A percentile compares a stretch with the other conserved stretches of the same genome.
Conservation (phyloP, 2,113 vertebrate genomes). For the Tupaia tana region DNA sequence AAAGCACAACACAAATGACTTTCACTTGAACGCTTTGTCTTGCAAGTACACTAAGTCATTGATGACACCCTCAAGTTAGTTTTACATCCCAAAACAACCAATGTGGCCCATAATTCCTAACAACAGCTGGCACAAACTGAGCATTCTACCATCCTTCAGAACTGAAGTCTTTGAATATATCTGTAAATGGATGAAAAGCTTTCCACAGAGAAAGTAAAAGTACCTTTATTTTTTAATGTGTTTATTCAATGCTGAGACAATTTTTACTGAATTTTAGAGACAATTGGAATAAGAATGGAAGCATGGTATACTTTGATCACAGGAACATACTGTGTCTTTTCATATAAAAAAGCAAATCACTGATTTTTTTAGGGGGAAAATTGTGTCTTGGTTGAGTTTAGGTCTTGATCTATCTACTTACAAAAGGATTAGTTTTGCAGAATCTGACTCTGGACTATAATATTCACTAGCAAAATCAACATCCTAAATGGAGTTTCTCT, state of each 20-base stretch:
- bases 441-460: conserved; percentile 32
- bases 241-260: conserved; percentile 47
- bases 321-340: conserved; percentile 60
- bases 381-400: conserved; percentile 49
- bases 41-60: conserved; percentile 5
- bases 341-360: conserved; percentile 51
- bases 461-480: not conserved
- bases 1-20: conserved; percentile 23
- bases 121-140: conserved; percentile 23
- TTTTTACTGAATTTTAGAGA: conserved; percentile 56
- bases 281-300: conserved; percentile 64
- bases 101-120: conserved; percentile 34
- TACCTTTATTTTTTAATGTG: conserved; percentile 64
- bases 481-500: not conserved
- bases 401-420: conserved; percentile 16
- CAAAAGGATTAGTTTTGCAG: conserved; percentile 15
- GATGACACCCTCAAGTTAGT: conserved; percentile 17
- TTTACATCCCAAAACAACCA: conserved; percentile 49
- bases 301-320: conserved; percentile 47
- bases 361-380: conserved; percentile 13
- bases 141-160: conserved; percentile 6
- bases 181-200: conserved; percentile 26
- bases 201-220: conserved; percentile 23
- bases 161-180: not conserved
- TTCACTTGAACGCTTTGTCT: conserved; percentile 54